A percentile compares a stretch with the other conserved stretches of the same genome.
Evolutionary conservation across 2,888 invertebrate species (phyloP).

Genomic region (Melanchra persicariae): DNA sequence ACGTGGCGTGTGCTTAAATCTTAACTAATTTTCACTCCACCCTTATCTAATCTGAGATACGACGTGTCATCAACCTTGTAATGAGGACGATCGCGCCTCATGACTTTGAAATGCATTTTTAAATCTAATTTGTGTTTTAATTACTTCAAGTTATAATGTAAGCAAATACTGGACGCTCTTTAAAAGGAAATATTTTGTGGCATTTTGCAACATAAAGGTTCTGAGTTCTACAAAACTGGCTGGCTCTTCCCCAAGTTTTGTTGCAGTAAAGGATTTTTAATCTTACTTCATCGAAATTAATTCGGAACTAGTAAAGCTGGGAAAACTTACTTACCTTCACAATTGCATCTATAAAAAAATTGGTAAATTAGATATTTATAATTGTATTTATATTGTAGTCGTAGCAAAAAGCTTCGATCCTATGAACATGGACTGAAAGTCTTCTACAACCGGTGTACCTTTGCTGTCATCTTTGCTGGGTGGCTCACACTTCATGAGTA

Average conservation of each 20-base stretch:
- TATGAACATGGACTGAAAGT: too few relatives aligned
- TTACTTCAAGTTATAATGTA: background rate
- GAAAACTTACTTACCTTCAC: too few relatives aligned
- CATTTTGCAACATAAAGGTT: background rate
- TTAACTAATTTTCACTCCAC: constrained; percentile 65
- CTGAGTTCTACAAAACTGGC: too few relatives aligned
- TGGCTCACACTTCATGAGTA: background rate
- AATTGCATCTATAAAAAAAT: too few relatives aligned
- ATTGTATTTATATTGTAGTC: too few relatives aligned
- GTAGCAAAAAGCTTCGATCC: too few relatives aligned
- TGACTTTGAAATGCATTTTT: constrained; percentile 33
- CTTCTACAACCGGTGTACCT: too few relatives aligned
- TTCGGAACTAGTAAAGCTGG: too few relatives aligned
- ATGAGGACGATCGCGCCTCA: constrained; percentile 43
- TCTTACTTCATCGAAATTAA: background rate
- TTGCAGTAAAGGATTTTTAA: too few relatives aligned
- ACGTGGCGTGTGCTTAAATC: constrained; percentile 63
- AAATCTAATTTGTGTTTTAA: constrained; percentile 6
- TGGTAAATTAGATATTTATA: too few relatives aligned
- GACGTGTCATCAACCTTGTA: constrained; percentile 71
- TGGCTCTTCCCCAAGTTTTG: too few relatives aligned
- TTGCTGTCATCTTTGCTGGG: background rate
- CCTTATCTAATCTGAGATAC: constrained; percentile 70
- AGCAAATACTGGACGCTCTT: background rate
- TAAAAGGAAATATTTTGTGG: background rate